These are phyloP conservation scores for Tortricodes alternella DNA, from an alignment of 2,888 invertebrate genomes.

Conservation along the genomic window DNA sequence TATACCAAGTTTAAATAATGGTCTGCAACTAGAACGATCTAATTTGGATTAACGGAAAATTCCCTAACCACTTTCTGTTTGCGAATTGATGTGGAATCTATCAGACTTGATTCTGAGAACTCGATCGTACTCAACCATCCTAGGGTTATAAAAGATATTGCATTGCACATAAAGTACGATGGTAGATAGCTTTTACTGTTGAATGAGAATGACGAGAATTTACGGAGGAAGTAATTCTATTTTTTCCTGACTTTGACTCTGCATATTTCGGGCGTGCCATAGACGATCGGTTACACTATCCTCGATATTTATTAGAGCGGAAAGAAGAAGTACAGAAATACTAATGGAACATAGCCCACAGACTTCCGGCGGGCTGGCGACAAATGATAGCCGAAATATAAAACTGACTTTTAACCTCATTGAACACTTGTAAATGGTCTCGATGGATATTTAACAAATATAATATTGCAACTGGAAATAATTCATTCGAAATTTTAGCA, in stretches of 20 bases:
- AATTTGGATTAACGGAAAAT: conserved; percentile 16
- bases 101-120: neutral
- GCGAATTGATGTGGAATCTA: neutral
- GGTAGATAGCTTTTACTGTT: no score
- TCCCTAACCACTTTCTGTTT: neutral
- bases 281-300: neutral
- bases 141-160: no score
- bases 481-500: neutral
- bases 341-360: neutral
- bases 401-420: neutral
- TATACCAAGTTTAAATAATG: conserved; percentile 6
- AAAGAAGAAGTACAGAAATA: neutral
- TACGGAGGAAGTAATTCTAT: neutral
- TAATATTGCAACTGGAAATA: neutral
- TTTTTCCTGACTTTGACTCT: neutral
- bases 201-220: no score
- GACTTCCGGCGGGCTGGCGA: neutral
- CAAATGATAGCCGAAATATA: no score
- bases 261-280: neutral
- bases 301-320: neutral
- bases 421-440: no score
- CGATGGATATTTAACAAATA: neutral
- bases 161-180: no score
- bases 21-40: neutral
- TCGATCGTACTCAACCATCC: no score